phyloP scores from a whole-genome alignment of 2,888 invertebrate species.

The Suillia variegata region DNA sequence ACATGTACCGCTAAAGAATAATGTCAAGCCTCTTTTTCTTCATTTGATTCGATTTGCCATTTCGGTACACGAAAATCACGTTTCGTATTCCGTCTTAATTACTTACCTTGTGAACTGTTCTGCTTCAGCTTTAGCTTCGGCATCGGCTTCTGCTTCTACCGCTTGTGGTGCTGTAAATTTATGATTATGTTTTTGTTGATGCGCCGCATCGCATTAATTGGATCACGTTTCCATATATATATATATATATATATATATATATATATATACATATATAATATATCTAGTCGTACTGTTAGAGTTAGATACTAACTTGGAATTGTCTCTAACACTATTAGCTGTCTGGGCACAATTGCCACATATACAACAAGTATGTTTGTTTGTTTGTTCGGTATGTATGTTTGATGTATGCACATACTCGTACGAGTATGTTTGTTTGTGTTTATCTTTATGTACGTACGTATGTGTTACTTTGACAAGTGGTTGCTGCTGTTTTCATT shows the following conservation, averaged over 20 bases:
- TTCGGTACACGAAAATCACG: constrained; percentile 9
- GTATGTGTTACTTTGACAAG: not conserved
- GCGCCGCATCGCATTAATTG: constrained; percentile 10
- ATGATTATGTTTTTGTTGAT: constrained; percentile 5
- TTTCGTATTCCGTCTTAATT: constrained; percentile 8
- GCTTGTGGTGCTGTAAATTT: not conserved
- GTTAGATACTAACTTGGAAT: too few species aligned
- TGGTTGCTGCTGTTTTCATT: not conserved
- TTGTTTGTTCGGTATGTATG: too few species aligned
- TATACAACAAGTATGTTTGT: too few species aligned
- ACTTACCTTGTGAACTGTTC: not conserved
- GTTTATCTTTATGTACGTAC: too few species aligned
- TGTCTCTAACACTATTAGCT: too few species aligned
- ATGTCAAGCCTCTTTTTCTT: constrained; percentile 5
- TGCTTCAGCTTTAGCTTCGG: not conserved
- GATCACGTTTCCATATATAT: constrained; percentile 13
- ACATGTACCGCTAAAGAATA: not conserved
- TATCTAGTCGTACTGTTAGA: too few species aligned
- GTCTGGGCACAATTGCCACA: too few species aligned
- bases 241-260: not conserved
- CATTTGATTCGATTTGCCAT: not conserved
- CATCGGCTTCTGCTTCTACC: not conserved
- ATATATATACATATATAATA: too few species aligned
- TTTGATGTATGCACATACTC: too few species aligned
- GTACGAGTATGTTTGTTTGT: too few species aligned